phyloP scores from a whole-genome alignment of 37 sponge, comb jelly and placozoan species.

The Oopsacas minuta region DNA sequence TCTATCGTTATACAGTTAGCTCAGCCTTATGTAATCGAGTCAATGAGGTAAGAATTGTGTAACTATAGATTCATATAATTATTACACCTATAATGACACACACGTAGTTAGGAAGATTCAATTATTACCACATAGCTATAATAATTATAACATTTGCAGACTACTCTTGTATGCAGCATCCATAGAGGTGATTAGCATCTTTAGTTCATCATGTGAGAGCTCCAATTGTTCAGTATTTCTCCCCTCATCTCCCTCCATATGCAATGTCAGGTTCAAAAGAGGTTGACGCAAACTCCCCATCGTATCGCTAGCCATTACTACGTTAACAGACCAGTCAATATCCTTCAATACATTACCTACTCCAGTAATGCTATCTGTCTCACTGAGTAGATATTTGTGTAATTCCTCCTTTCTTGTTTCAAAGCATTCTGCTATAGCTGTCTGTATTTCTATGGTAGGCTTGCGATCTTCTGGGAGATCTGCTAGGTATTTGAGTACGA shows the following conservation, averaged over 20 bases:
- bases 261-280: background rate
- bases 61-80: background rate
- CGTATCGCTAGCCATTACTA: background rate
- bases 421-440: background rate
- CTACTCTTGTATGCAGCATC: background rate
- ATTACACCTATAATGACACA: background rate
- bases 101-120: background rate
- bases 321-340: background rate
- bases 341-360: background rate
- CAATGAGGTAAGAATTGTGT: slow-evolving; percentile 43
- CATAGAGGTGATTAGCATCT: slow-evolving; percentile 16
- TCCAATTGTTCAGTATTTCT: background rate
- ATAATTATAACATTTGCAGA: background rate
- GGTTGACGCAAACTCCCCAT: background rate
- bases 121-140: background rate
- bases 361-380: background rate
- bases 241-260: background rate
- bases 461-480: background rate
- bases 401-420: background rate
- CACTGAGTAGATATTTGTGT: background rate
- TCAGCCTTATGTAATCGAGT: slow-evolving; percentile 56
- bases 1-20: slow-evolving; percentile 59
- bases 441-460: background rate
- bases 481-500: background rate
- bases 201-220: background rate